A percentile compares a stretch with the other conserved stretches of the same genome.
These are phyloP conservation scores for Drosophila azteca DNA, from an alignment of 1,140 invertebrate species.

Conservation along the genomic window DNA sequence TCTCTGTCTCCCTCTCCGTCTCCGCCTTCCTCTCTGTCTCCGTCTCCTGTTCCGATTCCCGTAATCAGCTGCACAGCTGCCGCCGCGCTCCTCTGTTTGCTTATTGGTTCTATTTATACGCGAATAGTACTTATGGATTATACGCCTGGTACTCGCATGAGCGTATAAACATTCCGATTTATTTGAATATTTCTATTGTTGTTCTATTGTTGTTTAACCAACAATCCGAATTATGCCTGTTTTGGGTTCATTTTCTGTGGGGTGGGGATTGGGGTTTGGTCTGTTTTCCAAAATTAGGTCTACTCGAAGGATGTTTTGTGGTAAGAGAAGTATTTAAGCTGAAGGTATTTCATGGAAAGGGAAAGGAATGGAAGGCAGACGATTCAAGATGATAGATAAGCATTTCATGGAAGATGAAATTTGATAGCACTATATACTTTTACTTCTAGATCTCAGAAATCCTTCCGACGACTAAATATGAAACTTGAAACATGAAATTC, in stretches of 20 bases:
- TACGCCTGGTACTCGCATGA: background rate
- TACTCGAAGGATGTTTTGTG: slow-evolving; percentile 4
- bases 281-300: slow-evolving; percentile 10
- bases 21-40: too few relatives aligned
- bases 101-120: too few relatives aligned
- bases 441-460: too few relatives aligned
- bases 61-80: slow-evolving; percentile 23
- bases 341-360: background rate
- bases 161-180: background rate
- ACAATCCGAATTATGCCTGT: slow-evolving; percentile 27
- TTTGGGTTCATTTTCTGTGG: slow-evolving; percentile 10
- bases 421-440: too few relatives aligned
- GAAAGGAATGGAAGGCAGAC: background rate
- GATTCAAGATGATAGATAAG: too few relatives aligned
- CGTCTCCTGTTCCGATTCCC: background rate
- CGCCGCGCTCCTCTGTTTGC: too few relatives aligned
- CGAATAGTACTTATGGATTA: slow-evolving; percentile 6
- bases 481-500: too few relatives aligned
- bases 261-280: background rate
- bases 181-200: slow-evolving; percentile 41
- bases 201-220: slow-evolving; percentile 39
- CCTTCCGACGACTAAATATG: too few relatives aligned
- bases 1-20: too few relatives aligned
- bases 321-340: background rate
- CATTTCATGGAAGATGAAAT: too few relatives aligned